phyloP scores from a whole-genome alignment of 1,140 invertebrate genomes.

The Centruroides sculpturatus region DNA sequence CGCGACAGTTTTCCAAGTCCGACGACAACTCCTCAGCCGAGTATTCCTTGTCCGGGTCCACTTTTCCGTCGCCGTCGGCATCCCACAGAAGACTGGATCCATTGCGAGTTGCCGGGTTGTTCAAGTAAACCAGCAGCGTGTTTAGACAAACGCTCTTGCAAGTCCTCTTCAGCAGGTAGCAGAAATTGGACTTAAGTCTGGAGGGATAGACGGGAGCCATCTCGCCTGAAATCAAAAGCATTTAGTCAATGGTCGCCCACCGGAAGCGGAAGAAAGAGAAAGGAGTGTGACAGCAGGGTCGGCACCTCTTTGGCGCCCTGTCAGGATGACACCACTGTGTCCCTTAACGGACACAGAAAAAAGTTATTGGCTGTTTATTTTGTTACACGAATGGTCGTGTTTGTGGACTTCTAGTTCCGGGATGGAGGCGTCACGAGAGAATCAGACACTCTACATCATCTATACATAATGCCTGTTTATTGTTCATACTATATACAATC shows the following conservation, averaged over 20 bases:
- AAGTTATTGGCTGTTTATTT: too few species aligned
- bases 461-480: too few species aligned
- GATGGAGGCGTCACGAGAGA: too few species aligned
- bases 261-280: background rate
- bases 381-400: too few species aligned
- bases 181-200: conserved; percentile 33
- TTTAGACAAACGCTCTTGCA: conserved; percentile 36
- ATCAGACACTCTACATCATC: too few species aligned
- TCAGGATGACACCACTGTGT: too few species aligned
- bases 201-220: conserved; percentile 28
- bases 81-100: conserved; percentile 39
- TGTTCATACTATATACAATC: too few species aligned
- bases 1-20: conserved; percentile 33
- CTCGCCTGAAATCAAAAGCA: conserved; percentile 1
- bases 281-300: too few species aligned
- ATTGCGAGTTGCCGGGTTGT: conserved; percentile 33
- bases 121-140: conserved; percentile 37
- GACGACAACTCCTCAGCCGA: conserved; percentile 32
- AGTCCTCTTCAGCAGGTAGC: conserved; percentile 34
- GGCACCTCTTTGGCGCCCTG: too few species aligned
- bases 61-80: conserved; percentile 34
- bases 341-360: too few species aligned
- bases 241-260: background rate
- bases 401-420: too few species aligned
- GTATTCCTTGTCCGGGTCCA: conserved; percentile 35